phyloP scores from a whole-genome alignment of 2,797 vertebrate genomes.

The Argya squamiceps region DNA sequence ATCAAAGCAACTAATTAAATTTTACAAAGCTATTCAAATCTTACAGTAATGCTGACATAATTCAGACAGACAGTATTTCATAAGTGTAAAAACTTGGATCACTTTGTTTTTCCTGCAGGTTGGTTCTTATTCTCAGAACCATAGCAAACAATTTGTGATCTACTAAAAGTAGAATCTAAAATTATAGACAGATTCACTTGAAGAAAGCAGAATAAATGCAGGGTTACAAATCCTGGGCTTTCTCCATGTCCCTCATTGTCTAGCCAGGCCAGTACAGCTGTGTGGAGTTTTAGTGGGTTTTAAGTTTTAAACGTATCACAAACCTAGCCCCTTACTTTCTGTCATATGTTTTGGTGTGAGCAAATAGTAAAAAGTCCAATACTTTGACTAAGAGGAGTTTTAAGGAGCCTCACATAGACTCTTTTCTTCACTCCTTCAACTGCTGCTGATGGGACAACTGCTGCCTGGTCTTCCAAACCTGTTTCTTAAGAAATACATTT shows the following conservation, averaged over 20 bases:
- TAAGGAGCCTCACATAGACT: background rate
- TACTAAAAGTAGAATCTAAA: slow-evolving; percentile 10
- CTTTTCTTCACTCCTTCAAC: background rate
- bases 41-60: background rate
- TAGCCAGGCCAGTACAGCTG: background rate
- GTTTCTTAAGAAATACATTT: background rate
- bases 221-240: background rate
- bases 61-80: background rate
- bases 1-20: slow-evolving; percentile 20
- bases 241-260: background rate
- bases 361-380: background rate
- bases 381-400: background rate
- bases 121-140: background rate
- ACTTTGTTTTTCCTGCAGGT: background rate
- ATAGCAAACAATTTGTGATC: background rate
- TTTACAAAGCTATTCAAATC: slow-evolving; percentile 7
- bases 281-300: background rate
- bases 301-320: background rate
- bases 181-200: background rate
- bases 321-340: background rate
- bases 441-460: background rate
- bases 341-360: background rate
- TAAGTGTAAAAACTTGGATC: background rate
- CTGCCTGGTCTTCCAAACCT: background rate
- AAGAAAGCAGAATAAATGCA: background rate